Conservation (phyloP, 2,888 invertebrate genomes). For the Pemphredon lugubris region DNA sequence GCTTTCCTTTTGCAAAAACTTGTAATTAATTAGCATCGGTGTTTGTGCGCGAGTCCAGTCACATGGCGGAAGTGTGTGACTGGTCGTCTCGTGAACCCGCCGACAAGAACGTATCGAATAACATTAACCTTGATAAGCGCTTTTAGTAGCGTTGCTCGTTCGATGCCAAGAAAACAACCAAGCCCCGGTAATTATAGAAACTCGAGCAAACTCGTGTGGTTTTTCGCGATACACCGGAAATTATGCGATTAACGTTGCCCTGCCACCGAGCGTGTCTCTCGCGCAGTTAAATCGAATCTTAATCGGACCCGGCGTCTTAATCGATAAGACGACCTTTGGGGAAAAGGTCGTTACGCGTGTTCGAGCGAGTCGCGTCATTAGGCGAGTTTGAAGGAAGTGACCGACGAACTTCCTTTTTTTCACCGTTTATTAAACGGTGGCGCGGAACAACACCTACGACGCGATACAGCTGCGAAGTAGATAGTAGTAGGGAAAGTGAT, state of each 20-base stretch:
- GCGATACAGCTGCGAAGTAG: slow-evolving; percentile 65
- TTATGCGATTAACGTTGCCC: slow-evolving; percentile 12
- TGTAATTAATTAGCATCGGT: too few relatives aligned
- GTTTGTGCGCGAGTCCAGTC: too few relatives aligned
- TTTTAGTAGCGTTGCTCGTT: slow-evolving; percentile 26
- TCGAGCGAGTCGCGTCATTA: slow-evolving; percentile 25
- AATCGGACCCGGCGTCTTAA: slow-evolving; percentile 37
- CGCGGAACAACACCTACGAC: slow-evolving; percentile 53
- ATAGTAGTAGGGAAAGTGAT: slow-evolving; percentile 60
- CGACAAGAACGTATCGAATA: slow-evolving; percentile 28
- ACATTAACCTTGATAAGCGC: slow-evolving; percentile 52
- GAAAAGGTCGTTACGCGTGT: slow-evolving; percentile 15
- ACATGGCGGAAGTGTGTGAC: slow-evolving; percentile 28
- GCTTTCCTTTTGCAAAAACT: too few relatives aligned
- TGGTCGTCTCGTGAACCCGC: slow-evolving; percentile 20
- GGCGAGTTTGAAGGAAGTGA: slow-evolving; percentile 30
- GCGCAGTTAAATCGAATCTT: slow-evolving; percentile 24
- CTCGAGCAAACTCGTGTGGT: slow-evolving; percentile 20
- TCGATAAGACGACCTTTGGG: slow-evolving; percentile 36
- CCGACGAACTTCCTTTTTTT: slow-evolving; percentile 38
- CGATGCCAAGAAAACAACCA: slow-evolving; percentile 36
- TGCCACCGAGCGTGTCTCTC: background rate
- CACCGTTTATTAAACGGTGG: slow-evolving; percentile 60
- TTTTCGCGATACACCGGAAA: slow-evolving; percentile 26
- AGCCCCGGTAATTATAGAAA: slow-evolving; percentile 46